Evolutionary conservation across 2,113 vertebrate genomes (phyloP).

Genomic region (Aix galericulata): DNA sequence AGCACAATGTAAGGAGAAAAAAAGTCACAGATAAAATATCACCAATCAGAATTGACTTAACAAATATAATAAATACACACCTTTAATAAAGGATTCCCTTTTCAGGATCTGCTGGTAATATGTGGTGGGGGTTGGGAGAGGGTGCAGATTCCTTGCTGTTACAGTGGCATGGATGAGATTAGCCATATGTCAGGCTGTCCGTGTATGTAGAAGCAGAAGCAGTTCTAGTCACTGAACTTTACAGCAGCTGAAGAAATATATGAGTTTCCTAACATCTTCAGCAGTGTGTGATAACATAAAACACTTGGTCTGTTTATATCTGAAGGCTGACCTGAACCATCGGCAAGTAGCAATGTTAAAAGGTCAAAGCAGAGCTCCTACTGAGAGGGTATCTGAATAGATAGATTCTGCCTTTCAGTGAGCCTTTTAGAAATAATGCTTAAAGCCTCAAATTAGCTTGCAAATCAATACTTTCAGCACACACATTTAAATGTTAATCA

Average conservation of each 20-base stretch:
- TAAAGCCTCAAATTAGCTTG: neutral
- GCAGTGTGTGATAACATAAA: neutral
- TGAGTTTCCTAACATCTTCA: neutral
- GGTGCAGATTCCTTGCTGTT: neutral
- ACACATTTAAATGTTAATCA: neutral
- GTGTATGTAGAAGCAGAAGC: neutral
- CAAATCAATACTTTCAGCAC: neutral
- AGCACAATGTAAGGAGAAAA: constrained; percentile 25
- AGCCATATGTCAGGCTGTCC: neutral
- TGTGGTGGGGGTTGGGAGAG: neutral
- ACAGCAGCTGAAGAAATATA: neutral
- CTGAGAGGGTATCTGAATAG: neutral
- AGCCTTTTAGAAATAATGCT: neutral
- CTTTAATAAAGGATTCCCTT: neutral
- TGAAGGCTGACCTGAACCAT: neutral
- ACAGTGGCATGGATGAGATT: neutral
- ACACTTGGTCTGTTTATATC: neutral
- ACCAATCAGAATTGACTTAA: neutral
- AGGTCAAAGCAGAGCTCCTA: neutral
- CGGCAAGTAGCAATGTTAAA: neutral
- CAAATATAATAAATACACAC: no score
- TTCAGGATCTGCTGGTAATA: neutral
- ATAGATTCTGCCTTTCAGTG: no score
- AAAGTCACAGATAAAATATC: neutral
- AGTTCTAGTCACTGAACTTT: neutral